Evolutionary conservation across 2,888 invertebrate genomes (phyloP), one percentile per base, ranked within the genome.

Genomic region (Leptinotarsa haldemani): DNA sequence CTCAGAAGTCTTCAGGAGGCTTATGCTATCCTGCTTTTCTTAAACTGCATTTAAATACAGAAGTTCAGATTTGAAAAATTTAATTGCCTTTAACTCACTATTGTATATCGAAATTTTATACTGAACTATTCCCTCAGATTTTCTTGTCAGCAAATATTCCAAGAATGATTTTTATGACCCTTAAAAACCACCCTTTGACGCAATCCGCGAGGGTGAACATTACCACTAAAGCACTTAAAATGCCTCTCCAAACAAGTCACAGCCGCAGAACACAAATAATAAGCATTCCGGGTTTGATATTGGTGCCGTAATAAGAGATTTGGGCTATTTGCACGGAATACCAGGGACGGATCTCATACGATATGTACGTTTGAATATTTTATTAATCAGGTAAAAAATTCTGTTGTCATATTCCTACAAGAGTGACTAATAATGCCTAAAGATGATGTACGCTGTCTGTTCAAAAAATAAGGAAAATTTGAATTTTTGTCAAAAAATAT

Each of bases 191-290:
- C 76, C 72, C 76, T 72, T 76, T 74, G 72, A 68, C 72, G 74
- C 72, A 70, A 70, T 77, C 71, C 71, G 73, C 76, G 72, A 68
- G 76, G 76, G 76, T 74, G 71, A 70, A 74, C 73, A 74, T 76
- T 76, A 76, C 76, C 77, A 77, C 77, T 77, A 77, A 77, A 77
- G 73, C 74, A 77, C 77, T 74, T 77, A 77, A 77, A 77, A 77
- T 74, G 74, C 74, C 74, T 73, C 73, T 77, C 77, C 70, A 76
- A 76, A 73, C 76, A 74, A 76, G 76, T 76, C 76, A 74, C 74
- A 76, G 74, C 76, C 74, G 72, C 76, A 76, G 70, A 76, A 69
- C 76, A 72, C 76, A 76, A 76, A 76, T 76, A 75, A 76, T 76
- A 76, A 76, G 76, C 74, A 74, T 70, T 76, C 71, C 70, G 69